Conservation (phyloP, 2,113 vertebrate species). For the Xenotilapia longispinis region DNA sequence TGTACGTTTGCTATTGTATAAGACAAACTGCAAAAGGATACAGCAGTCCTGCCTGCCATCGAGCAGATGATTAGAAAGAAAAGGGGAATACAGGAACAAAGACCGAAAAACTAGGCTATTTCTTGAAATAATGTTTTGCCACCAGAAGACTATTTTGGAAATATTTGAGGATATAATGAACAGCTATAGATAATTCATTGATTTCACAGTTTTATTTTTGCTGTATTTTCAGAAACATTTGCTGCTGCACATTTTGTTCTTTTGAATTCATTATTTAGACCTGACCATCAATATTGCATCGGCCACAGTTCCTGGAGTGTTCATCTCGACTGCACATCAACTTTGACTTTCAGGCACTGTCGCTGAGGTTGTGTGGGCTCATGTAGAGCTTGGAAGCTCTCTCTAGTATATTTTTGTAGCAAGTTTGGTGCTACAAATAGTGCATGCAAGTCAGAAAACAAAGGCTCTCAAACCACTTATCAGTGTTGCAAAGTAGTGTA, state of each 20-base stretch:
- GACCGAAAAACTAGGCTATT: background rate
- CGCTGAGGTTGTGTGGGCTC: background rate
- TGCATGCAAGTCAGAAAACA: background rate
- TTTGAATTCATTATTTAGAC: slow-evolving; percentile 45
- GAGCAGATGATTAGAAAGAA: slow-evolving; percentile 24
- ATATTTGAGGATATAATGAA: background rate
- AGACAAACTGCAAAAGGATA: background rate
- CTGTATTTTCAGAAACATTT: background rate
- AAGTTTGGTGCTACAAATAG: background rate
- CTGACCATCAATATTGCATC: slow-evolving; percentile 35
- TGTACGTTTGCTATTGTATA: slow-evolving; percentile 7
- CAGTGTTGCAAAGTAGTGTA: background rate
- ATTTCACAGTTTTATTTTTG: background rate
- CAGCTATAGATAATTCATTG: background rate
- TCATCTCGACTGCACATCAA: background rate
- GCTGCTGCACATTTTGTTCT: slow-evolving; percentile 1
- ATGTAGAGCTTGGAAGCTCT: background rate
- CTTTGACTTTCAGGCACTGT: slow-evolving; percentile 12
- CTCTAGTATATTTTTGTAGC: background rate
- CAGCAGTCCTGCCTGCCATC: background rate
- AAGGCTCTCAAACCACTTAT: background rate
- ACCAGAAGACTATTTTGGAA: background rate
- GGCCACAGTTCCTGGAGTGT: background rate
- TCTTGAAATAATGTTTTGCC: background rate
- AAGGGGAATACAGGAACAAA: background rate